A percentile compares a stretch with the other conserved stretches of the same genome.
These are phyloP conservation scores for Martes flavigula DNA, from an alignment of 2,797 vertebrate genomes.

Conservation along the genomic window DNA sequence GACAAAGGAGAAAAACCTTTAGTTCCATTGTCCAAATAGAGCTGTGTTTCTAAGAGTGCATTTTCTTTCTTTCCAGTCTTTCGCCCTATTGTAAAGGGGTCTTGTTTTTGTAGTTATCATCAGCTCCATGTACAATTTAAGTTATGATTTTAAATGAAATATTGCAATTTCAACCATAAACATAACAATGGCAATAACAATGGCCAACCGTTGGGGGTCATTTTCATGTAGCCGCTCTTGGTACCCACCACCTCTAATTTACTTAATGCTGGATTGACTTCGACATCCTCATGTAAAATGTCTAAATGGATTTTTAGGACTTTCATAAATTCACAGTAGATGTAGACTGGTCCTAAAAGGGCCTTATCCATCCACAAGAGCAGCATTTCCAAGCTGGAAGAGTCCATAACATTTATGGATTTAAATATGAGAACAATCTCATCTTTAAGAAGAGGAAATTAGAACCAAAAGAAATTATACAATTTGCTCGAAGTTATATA, in stretches of 20 bases:
- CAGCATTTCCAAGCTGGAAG: background rate
- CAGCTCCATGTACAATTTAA: background rate
- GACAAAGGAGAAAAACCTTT: background rate
- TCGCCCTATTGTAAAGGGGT: background rate
- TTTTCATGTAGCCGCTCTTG: background rate
- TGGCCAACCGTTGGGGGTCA: background rate
- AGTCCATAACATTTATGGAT: too few relatives aligned
- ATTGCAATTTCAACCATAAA: background rate
- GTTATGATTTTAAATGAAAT: background rate
- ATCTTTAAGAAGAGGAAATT: background rate
- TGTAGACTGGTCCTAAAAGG: background rate
- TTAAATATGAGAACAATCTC: background rate
- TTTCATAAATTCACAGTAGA: background rate
- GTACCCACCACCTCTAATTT: background rate
- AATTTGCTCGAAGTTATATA: background rate
- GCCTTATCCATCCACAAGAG: background rate
- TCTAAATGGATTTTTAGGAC: too few relatives aligned
- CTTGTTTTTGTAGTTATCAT: background rate
- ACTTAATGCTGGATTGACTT: fast-evolving
- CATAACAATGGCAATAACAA: background rate
- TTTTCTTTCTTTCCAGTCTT: background rate
- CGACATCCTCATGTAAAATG: fast-evolving
- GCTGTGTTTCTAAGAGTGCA: background rate
- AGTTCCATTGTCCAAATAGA: background rate
- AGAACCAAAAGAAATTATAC: background rate